These are phyloP conservation scores for Pelvicachromis taeniatus DNA, from an alignment of 2,113 vertebrate species.

Conservation along the genomic window DNA sequence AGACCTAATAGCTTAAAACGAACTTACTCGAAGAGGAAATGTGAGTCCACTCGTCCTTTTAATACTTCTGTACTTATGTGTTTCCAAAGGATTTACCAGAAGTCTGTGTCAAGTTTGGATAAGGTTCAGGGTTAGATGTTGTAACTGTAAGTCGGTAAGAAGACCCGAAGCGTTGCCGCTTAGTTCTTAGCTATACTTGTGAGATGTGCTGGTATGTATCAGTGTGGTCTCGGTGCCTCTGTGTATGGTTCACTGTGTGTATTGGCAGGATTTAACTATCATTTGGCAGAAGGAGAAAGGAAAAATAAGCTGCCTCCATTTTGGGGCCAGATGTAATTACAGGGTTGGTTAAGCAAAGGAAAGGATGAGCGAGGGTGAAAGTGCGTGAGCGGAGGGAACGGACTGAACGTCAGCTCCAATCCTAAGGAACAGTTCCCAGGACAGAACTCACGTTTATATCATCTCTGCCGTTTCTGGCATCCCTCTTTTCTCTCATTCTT, in stretches of 20 bases:
- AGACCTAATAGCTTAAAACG: background rate
- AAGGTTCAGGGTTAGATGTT: background rate
- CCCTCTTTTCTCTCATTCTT: background rate
- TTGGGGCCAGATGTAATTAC: conserved; percentile 65
- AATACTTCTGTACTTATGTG: background rate
- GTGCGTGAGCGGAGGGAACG: conserved; percentile 37
- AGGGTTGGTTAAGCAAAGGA: conserved; percentile 61
- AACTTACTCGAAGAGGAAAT: background rate
- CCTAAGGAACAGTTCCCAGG: conserved; percentile 36
- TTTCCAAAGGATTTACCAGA: conserved; percentile 41
- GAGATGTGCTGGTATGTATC: conserved; percentile 4
- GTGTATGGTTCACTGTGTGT: conserved; percentile 52
- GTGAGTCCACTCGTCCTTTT: background rate
- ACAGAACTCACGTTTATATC: background rate
- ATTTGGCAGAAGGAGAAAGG: conserved; percentile 64
- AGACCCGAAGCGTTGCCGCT: background rate
- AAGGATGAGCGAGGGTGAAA: conserved; percentile 55
- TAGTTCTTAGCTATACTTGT: background rate
- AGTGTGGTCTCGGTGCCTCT: background rate
- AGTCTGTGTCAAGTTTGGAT: conserved; percentile 19
- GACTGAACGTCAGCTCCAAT: conserved; percentile 19
- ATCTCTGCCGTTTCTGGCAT: background rate
- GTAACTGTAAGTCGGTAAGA: conserved; percentile 26
- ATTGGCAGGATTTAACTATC: conserved; percentile 52
- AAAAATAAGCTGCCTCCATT: conserved; percentile 63